phyloP scores from a whole-genome alignment of 2,797 vertebrate species.

The Danio aesculapii region DNA sequence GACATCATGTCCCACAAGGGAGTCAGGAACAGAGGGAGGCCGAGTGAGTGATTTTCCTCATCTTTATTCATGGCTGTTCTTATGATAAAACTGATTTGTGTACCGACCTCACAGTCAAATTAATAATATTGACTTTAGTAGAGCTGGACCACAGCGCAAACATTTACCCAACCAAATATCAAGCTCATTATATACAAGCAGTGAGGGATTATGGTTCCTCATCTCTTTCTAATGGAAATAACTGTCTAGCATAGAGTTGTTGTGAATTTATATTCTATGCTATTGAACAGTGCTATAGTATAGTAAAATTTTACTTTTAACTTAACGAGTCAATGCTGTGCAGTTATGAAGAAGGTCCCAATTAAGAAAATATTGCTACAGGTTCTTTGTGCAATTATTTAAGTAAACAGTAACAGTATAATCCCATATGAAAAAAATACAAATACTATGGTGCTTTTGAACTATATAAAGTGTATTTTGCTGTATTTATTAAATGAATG shows the following conservation, averaged over 20 bases:
- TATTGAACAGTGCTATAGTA: background rate
- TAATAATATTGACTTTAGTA: conserved; percentile 52
- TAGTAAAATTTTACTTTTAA: background rate
- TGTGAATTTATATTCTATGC: background rate
- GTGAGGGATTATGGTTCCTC: conserved; percentile 4
- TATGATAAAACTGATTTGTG: conserved; percentile 53
- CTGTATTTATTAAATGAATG: too few species aligned
- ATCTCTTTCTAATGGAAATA: conserved; percentile 16
- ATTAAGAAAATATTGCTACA: too few species aligned
- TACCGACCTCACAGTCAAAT: conserved; percentile 38
- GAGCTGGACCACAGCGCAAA: conserved; percentile 49
- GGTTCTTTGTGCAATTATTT: background rate
- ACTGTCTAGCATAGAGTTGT: background rate
- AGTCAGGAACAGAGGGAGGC: background rate
- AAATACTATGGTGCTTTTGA: too few species aligned
- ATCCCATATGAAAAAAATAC: too few species aligned
- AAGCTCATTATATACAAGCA: conserved; percentile 2
- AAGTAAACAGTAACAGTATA: background rate
- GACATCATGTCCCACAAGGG: conserved; percentile 29
- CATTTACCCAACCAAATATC: conserved; percentile 44
- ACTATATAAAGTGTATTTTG: too few species aligned
- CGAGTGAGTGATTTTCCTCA: conserved; percentile 38
- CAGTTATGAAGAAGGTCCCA: too few species aligned
- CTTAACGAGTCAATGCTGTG: background rate
- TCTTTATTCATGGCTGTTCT: conserved; percentile 56